Evolutionary conservation across 2,113 vertebrate species (phyloP), one percentile per base, ranked within the genome.

Genomic region (Arvicanthis niloticus): DNA sequence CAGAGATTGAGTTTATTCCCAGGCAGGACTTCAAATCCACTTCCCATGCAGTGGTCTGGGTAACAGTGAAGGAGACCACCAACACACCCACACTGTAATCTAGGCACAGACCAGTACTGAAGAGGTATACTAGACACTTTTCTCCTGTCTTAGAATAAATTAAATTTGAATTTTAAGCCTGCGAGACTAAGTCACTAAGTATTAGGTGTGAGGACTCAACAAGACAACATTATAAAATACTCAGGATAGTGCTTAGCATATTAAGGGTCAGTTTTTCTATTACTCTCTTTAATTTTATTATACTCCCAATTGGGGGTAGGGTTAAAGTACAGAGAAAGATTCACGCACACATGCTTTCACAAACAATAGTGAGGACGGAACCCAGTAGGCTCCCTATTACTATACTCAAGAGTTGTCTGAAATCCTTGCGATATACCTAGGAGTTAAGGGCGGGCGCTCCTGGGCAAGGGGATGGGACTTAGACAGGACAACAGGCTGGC

Each of bases 1-100:
- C 75, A 96, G 88, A 94, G 91, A 85, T 85, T 26, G 84, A 17
- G 40, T 65, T 93, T 93, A 86, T 88, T 96, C n/a, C 51, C 75
- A 80, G 87, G 58, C 80, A 60, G 40, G 72, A 53, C 42, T 82
- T 29, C 7, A 72, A n/a, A 88, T 29, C 72, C 34, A 84, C 75
- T 90, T 91, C 53, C 34, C 42, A 77, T 48, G 34, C 19, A 81
- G 8, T 60, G 22, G 93, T 51, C 60, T 29, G 62, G 16, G 48
- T 42, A 70, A 19, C 13, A 67, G 7, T 21, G 73, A 94, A 68
- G 56, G 26, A 88, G 62, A 29, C 70, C 24, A 51, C 21, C 31
- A 29, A 58, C 29, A 10, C 31, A 58, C 37, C 77, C 40, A 29
- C 24, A 85, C 24, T 42, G 40, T 58, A 56, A 70, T 37, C 40